These are phyloP conservation scores for Anoplius nigerrimus DNA, from an alignment of 2,888 invertebrate genomes.

Conservation along the genomic window DNA sequence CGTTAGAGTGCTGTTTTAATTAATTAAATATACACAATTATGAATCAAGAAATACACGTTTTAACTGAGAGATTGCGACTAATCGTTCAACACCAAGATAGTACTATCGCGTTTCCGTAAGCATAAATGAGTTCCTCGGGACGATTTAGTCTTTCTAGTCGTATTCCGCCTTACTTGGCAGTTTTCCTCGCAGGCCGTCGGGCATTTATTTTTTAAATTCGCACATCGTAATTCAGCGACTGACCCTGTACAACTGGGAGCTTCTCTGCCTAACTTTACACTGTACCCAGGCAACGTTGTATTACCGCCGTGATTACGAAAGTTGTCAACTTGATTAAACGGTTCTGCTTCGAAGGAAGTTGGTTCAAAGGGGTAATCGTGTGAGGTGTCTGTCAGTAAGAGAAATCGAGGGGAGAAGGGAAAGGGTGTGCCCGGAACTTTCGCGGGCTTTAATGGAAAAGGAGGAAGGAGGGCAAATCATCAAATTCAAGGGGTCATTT, in stretches of 20 bases:
- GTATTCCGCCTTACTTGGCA: too few species aligned
- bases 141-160: too few species aligned
- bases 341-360: slow-evolving; percentile 54
- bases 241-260: slow-evolving; percentile 9
- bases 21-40: too few species aligned
- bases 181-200: too few species aligned
- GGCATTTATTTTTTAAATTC: too few species aligned
- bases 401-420: background rate
- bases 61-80: too few species aligned
- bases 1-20: too few species aligned
- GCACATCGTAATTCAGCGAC: slow-evolving; percentile 45
- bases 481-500: slow-evolving; percentile 47
- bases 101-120: too few species aligned
- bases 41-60: too few species aligned
- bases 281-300: slow-evolving; percentile 36
- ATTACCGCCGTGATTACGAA: slow-evolving; percentile 58
- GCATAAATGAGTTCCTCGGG: too few species aligned
- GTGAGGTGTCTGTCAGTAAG: slow-evolving; percentile 51
- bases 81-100: too few species aligned
- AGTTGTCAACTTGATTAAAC: slow-evolving; percentile 62
- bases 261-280: slow-evolving; percentile 35
- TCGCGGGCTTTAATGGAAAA: slow-evolving; percentile 41
- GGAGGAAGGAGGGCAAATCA: slow-evolving; percentile 1
- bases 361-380: slow-evolving; percentile 59
- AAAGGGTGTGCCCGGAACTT: slow-evolving; percentile 44